Percentiles rank a stretch among this genome's conserved stretches.
Conservation (phyloP, 2,888 invertebrate genomes). For the Crioceris asparagi region DNA sequence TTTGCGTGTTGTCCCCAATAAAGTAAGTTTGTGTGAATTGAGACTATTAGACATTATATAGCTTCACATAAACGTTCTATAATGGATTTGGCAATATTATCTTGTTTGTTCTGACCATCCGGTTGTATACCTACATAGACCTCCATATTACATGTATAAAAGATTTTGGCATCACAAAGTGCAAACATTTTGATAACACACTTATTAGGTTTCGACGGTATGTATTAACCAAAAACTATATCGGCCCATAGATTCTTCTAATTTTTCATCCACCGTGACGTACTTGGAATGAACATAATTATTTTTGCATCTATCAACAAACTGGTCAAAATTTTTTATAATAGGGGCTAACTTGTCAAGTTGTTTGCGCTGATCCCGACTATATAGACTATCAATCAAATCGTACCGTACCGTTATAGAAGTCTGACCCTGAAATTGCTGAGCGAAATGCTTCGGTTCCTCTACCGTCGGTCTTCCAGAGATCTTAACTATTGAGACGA, state of each 20-base stretch:
- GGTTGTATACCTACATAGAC: not conserved
- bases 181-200: slow-evolving; percentile 1
- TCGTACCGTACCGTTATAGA: slow-evolving; percentile 5
- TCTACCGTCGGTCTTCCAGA: slow-evolving; percentile 5
- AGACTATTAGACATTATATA: not conserved
- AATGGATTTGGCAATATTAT: not conserved
- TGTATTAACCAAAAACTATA: slow-evolving; percentile 1
- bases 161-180: not conserved
- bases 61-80: not conserved
- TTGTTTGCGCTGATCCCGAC: slow-evolving; percentile 3
- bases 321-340: slow-evolving; percentile 3
- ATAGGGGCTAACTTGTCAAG: slow-evolving; percentile 5
- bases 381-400: slow-evolving; percentile 7
- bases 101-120: not conserved
- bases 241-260: not conserved
- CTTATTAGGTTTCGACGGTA: slow-evolving; percentile 1
- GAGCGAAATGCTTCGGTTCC: slow-evolving; percentile 6
- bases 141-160: not conserved
- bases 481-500: slow-evolving; percentile 5
- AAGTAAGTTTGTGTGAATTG: not conserved
- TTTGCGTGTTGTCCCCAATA: too few relatives aligned
- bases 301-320: slow-evolving; percentile 2
- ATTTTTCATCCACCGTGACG: too few relatives aligned
- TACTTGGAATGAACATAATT: too few relatives aligned
- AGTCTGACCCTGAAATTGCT: slow-evolving; percentile 5